Evolutionary conservation across 2,113 vertebrate genomes (phyloP).

Genomic region (Bostrychus sinensis): DNA sequence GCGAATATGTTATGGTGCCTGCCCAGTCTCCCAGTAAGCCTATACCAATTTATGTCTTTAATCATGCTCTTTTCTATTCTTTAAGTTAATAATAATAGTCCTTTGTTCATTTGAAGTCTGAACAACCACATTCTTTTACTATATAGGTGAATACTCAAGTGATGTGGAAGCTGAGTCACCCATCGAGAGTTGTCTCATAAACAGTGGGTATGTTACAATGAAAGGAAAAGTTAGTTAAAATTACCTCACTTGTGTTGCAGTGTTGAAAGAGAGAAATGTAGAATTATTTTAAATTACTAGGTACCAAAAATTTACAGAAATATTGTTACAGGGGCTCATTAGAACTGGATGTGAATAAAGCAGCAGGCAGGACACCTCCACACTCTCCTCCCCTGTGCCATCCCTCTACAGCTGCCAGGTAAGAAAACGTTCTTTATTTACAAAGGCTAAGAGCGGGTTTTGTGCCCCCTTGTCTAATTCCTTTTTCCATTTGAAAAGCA

Average conservation of each 20-base stretch:
- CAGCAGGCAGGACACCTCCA: conserved; percentile 80
- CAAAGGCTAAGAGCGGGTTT: too few species aligned
- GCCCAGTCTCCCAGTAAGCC: conserved; percentile 87
- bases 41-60: neutral
- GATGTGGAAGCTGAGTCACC: conserved; percentile 80
- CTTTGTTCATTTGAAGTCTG: too few species aligned
- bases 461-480: conserved; percentile 6
- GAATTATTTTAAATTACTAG: neutral
- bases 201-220: conserved; percentile 85
- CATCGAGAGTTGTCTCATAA: conserved; percentile 85
- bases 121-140: conserved; percentile 27
- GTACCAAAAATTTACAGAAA: neutral
- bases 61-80: neutral
- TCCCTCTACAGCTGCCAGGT: conserved; percentile 85
- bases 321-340: conserved; percentile 76
- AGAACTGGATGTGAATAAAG: conserved; percentile 77
- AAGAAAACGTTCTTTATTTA: conserved; percentile 49
- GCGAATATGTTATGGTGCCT: conserved; percentile 94
- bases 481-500: conserved; percentile 61
- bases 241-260: too few species aligned
- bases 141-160: conserved; percentile 83
- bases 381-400: conserved; percentile 79
- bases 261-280: neutral
- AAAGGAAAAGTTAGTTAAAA: too few species aligned
- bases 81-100: too few species aligned